Conservation (phyloP, 2,113 vertebrate genomes). For the Tetrax tetrax region DNA sequence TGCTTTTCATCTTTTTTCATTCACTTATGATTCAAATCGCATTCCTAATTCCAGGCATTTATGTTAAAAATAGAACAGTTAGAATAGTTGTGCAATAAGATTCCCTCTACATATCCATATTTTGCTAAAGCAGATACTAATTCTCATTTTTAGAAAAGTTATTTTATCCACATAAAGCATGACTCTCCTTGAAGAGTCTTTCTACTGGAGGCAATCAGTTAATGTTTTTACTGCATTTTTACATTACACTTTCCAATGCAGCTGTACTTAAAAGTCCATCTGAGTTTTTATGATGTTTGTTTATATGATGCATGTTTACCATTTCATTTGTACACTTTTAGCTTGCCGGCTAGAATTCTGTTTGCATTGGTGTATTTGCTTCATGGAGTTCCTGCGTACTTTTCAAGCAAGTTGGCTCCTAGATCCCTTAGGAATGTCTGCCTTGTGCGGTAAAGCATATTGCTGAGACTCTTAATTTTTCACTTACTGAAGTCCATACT, state of each 20-base stretch:
- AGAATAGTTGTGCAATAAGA: not conserved
- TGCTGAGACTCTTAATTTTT: not conserved
- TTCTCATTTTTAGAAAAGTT: not conserved
- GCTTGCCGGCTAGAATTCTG: not conserved
- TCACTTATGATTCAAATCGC: not conserved
- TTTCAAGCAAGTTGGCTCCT: not conserved
- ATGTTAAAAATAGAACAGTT: not conserved
- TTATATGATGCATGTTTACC: not conserved
- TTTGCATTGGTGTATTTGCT: not conserved
- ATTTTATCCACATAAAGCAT: not conserved
- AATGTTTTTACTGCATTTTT: not conserved
- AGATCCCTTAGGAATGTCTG: not conserved
- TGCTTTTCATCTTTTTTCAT: not conserved
- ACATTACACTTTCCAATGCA: not conserved
- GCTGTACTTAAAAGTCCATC: not conserved
- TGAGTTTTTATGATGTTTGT: not conserved
- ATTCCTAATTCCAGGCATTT: not conserved
- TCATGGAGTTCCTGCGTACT: not conserved
- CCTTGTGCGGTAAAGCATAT: not conserved
- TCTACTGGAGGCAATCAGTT: not conserved
- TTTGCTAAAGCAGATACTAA: not conserved
- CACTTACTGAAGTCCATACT: not conserved
- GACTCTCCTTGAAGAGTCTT: not conserved
- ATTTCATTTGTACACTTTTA: not conserved
- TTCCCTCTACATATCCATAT: not conserved